These are phyloP conservation scores for Saturnia pavonia DNA, from an alignment of 2,888 invertebrate genomes.

Conservation along the genomic window DNA sequence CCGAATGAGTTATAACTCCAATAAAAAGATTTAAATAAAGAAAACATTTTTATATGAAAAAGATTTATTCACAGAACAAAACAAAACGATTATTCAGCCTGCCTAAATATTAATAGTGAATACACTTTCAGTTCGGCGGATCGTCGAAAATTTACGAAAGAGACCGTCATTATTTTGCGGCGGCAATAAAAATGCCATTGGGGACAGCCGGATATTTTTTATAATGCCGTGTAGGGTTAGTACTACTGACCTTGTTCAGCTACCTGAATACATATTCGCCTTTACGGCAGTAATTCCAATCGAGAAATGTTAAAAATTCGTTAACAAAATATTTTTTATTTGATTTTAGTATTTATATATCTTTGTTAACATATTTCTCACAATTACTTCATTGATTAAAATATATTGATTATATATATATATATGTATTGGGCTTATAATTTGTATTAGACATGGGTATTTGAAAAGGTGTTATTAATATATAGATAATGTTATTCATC, in stretches of 20 bases:
- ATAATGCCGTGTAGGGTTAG: conserved; percentile 37
- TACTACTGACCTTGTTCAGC: conserved; percentile 23
- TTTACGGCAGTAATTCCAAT: conserved; percentile 3
- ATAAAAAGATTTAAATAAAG: neutral
- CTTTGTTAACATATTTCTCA: too few species aligned
- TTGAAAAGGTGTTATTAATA: too few species aligned
- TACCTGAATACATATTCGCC: conserved; percentile 13
- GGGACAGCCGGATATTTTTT: conserved; percentile 51
- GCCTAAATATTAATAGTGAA: conserved; percentile 15
- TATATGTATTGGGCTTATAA: too few species aligned
- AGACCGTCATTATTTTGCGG: conserved; percentile 58
- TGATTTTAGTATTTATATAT: too few species aligned
- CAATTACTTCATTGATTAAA: too few species aligned
- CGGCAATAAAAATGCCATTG: conserved; percentile 58
- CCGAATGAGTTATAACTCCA: neutral
- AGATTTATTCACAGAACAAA: neutral
- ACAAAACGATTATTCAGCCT: conserved; percentile 9
- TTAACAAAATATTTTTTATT: neutral
- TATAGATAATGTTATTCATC: too few species aligned
- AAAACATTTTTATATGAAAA: neutral
- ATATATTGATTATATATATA: too few species aligned
- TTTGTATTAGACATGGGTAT: too few species aligned
- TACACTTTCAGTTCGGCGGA: conserved; percentile 23
- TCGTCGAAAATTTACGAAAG: conserved; percentile 41
- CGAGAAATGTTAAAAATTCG: neutral